Evolutionary conservation across 2,113 vertebrate genomes (phyloP).

Genomic region (Pyxicephalus adspersus): DNA sequence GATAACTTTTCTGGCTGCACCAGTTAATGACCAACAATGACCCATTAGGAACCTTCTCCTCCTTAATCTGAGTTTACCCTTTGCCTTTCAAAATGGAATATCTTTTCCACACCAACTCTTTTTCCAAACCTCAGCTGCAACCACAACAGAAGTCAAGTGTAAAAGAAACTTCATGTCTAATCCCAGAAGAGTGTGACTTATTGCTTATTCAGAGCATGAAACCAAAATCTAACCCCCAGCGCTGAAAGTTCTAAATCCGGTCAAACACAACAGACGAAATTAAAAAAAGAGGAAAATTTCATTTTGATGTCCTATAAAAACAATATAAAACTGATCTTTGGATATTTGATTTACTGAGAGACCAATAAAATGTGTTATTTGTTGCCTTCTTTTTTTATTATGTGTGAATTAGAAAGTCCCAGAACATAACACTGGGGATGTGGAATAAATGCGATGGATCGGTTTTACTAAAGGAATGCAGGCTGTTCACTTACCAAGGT

Average conservation of each 20-base stretch:
- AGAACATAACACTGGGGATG: background rate
- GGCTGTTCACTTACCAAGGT: too few species aligned
- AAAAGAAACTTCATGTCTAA: background rate
- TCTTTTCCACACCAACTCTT: too few species aligned
- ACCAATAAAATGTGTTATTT: conserved; percentile 18
- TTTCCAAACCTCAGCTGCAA: background rate
- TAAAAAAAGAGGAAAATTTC: conserved; percentile 12
- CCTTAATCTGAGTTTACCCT: too few species aligned
- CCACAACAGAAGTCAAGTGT: background rate
- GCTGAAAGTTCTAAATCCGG: background rate
- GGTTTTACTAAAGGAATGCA: too few species aligned
- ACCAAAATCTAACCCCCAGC: background rate
- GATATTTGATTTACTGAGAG: conserved; percentile 35
- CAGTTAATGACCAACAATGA: too few species aligned
- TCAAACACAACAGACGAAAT: conserved; percentile 6
- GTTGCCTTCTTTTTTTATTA: conserved; percentile 6
- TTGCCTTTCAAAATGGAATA: too few species aligned
- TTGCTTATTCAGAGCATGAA: background rate
- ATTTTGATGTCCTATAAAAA: background rate
- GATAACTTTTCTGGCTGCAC: too few species aligned
- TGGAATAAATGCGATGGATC: background rate
- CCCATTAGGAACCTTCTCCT: too few species aligned
- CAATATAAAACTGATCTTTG: conserved; percentile 23
- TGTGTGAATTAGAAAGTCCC: background rate
- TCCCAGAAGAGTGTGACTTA: conserved; percentile 2